phyloP scores from a whole-genome alignment of 2,113 vertebrate species.

The Xenopus tropicalis region DNA sequence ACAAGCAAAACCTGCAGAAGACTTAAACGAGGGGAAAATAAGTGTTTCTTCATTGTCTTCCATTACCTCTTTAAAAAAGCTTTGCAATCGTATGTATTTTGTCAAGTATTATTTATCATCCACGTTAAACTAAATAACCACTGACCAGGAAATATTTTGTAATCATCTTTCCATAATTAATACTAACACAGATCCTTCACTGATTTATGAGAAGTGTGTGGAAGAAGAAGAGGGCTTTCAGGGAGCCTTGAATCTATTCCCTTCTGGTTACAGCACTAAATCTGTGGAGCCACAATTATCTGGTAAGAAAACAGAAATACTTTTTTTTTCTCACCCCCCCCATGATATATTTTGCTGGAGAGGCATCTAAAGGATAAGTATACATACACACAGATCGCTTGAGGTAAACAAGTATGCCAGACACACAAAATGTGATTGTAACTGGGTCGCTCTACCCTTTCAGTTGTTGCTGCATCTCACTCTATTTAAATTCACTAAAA shows the following conservation, averaged over 20 bases:
- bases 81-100: constrained; percentile 89
- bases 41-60: constrained; percentile 93
- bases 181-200: constrained; percentile 91
- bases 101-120: too few species aligned
- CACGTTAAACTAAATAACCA: too few species aligned
- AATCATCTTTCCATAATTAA: neutral
- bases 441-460: too few species aligned
- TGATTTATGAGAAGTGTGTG: constrained; percentile 92
- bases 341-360: too few species aligned
- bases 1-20: constrained; percentile 85
- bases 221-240: constrained; percentile 84
- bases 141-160: neutral
- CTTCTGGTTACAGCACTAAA: constrained; percentile 79
- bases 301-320: constrained; percentile 71
- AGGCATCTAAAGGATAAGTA: neutral
- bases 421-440: too few species aligned
- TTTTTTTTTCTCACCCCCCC: constrained; percentile 4
- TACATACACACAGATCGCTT: too few species aligned
- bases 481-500: too few species aligned
- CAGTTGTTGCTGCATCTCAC: too few species aligned
- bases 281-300: constrained; percentile 88
- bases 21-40: constrained; percentile 77
- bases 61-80: constrained; percentile 94
- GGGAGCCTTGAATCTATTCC: constrained; percentile 82
- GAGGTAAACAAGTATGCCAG: too few species aligned